A percentile compares a stretch with the other conserved stretches of the same genome.
Conservation (phyloP, 1,140 invertebrate genomes). For the Tetragonula clypearis region DNA sequence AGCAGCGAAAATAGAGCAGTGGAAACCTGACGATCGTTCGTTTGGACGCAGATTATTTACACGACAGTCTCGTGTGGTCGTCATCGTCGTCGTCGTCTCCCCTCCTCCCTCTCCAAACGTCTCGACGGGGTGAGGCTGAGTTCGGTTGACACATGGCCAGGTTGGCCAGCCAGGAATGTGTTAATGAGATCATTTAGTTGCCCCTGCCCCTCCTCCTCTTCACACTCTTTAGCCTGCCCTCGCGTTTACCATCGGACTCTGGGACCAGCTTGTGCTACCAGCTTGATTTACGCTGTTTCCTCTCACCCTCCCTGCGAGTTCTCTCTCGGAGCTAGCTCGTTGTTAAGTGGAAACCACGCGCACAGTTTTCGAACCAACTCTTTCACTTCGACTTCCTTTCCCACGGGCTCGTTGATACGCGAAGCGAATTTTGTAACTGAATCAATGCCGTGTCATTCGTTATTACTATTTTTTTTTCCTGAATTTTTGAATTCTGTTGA, state of each 20-base stretch:
- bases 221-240: slow-evolving; percentile 63
- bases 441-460: too few species aligned
- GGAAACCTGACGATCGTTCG: slow-evolving; percentile 32
- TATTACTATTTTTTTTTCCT: too few species aligned
- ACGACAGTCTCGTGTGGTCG: slow-evolving; percentile 72
- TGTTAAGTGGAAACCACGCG: slow-evolving; percentile 8
- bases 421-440: too few species aligned
- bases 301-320: neutral
- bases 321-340: neutral
- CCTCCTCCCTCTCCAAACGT: slow-evolving; percentile 49
- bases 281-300: slow-evolving; percentile 61
- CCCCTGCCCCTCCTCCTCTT: slow-evolving; percentile 44
- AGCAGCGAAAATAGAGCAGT: neutral
- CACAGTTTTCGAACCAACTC: too few species aligned
- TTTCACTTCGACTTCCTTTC: neutral
- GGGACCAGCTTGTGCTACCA: slow-evolving; percentile 47
- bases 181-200: slow-evolving; percentile 81
- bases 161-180: slow-evolving; percentile 77
- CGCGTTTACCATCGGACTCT: slow-evolving; percentile 57
- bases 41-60: slow-evolving; percentile 73
- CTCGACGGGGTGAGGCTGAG: slow-evolving; percentile 63
- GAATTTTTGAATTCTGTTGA: too few species aligned
- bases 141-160: slow-evolving; percentile 77
- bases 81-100: slow-evolving; percentile 49
- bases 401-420: too few species aligned